Percentiles rank a stretch among this genome's conserved stretches.
phyloP scores from a whole-genome alignment of 2,113 vertebrate genomes.

The Calyptommatus sinebrachiatus region DNA sequence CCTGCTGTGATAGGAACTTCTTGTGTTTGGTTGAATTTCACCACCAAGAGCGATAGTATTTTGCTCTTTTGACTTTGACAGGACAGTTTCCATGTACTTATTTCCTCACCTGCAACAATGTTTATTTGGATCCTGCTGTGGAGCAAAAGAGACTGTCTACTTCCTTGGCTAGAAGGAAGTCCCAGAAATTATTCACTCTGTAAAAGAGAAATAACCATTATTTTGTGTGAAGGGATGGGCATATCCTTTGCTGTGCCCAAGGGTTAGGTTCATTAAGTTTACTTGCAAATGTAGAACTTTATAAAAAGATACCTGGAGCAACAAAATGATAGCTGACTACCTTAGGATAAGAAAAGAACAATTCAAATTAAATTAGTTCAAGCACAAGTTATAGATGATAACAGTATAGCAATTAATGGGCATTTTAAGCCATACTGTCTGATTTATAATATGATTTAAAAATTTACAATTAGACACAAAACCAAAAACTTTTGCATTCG shows the following conservation, averaged over 20 bases:
- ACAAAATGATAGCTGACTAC: neutral
- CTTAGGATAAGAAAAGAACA: neutral
- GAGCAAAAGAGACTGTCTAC: conserved; percentile 14
- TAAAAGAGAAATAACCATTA: conserved; percentile 12
- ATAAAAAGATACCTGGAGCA: conserved; percentile 7
- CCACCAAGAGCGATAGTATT: conserved; percentile 29
- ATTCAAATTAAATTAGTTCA: neutral
- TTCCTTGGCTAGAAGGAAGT: conserved; percentile 19
- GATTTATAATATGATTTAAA: neutral
- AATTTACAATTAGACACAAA: neutral
- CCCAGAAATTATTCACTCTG: neutral
- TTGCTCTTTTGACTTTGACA: conserved; percentile 30
- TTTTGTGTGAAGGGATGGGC: neutral
- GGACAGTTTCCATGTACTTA: conserved; percentile 36
- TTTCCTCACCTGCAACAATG: conserved; percentile 30
- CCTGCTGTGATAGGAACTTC: conserved; percentile 35
- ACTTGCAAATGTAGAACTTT: conserved; percentile 16
- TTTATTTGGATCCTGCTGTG: conserved; percentile 37
- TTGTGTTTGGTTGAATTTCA: conserved; percentile 42
- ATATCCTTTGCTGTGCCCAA: neutral
- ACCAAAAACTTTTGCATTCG: neutral
- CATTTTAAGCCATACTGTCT: neutral
- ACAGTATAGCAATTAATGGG: neutral
- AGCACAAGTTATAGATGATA: neutral
- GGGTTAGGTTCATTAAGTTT: neutral